phyloP scores from a whole-genome alignment of 1,140 invertebrate genomes.

The Sitophilus oryzae region DNA sequence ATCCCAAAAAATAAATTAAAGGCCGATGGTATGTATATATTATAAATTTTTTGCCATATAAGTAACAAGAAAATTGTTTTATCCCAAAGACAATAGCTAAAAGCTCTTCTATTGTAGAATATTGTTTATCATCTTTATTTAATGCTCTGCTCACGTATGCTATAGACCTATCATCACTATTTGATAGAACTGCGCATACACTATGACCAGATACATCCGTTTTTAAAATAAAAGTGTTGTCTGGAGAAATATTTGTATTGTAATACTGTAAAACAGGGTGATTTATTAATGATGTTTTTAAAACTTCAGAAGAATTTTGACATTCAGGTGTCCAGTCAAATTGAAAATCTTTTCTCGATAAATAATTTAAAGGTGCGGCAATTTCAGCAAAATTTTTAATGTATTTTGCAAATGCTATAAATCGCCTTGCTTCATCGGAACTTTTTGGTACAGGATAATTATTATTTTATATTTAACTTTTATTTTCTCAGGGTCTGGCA shows the following conservation, averaged over 20 bases:
- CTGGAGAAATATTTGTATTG: conserved; percentile 36
- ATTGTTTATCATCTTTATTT: conserved; percentile 2
- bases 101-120: conserved; percentile 8
- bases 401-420: too few relatives aligned
- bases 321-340: too few relatives aligned
- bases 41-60: conserved; percentile 12
- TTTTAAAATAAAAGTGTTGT: conserved; percentile 16
- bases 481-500: too few relatives aligned
- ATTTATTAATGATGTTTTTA: conserved; percentile 35
- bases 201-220: too few relatives aligned
- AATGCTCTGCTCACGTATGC: background rate
- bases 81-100: conserved; percentile 8
- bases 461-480: too few relatives aligned
- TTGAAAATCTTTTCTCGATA: conserved; percentile 31
- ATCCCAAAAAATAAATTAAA: conserved; percentile 13
- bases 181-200: too few relatives aligned
- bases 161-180: too few relatives aligned
- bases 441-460: too few relatives aligned
- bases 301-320: conserved; percentile 20
- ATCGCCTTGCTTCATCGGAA: too few relatives aligned
- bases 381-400: too few relatives aligned
- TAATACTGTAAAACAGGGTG: conserved; percentile 40
- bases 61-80: conserved; percentile 7
- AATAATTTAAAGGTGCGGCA: conserved; percentile 31
- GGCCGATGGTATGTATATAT: conserved; percentile 11